These are phyloP conservation scores for Fragum fragum DNA, from an alignment of 2,888 invertebrate genomes.

Conservation along the genomic window DNA sequence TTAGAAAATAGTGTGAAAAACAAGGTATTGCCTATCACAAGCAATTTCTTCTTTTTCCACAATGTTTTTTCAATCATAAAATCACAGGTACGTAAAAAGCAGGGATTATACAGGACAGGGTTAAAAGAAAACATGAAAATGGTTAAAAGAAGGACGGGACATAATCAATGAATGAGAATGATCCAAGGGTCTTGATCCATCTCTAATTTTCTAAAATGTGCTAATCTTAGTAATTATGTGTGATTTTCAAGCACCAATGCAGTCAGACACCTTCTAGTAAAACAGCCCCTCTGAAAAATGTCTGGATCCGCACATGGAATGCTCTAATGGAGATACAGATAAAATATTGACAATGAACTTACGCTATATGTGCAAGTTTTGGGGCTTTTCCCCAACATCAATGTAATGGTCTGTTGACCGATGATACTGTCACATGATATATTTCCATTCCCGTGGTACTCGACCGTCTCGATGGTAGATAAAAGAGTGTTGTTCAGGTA, in stretches of 20 bases:
- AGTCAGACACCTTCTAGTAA: neutral
- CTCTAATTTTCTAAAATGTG: no score
- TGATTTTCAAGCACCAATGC: neutral
- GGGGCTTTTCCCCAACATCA: neutral
- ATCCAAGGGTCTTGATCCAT: no score
- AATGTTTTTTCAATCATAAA: no score
- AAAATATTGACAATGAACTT: neutral
- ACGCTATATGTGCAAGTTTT: neutral
- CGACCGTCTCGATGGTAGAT: neutral
- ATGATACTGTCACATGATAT: neutral
- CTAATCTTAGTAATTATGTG: neutral
- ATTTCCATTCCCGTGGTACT: neutral
- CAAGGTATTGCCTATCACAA: no score
- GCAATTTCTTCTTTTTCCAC: no score
- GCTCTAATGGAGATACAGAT: neutral
- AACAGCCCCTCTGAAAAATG: slow-evolving; percentile 3
- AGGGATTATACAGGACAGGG: no score
- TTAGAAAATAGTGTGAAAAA: no score
- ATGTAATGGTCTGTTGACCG: neutral
- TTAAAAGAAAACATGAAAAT: neutral
- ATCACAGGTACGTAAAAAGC: no score
- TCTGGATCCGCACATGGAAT: neutral
- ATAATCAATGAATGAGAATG: no score
- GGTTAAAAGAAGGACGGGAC: neutral
- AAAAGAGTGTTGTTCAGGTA: neutral